Conservation (phyloP, 2,797 vertebrate genomes). For the Numenius phaeopus region DNA sequence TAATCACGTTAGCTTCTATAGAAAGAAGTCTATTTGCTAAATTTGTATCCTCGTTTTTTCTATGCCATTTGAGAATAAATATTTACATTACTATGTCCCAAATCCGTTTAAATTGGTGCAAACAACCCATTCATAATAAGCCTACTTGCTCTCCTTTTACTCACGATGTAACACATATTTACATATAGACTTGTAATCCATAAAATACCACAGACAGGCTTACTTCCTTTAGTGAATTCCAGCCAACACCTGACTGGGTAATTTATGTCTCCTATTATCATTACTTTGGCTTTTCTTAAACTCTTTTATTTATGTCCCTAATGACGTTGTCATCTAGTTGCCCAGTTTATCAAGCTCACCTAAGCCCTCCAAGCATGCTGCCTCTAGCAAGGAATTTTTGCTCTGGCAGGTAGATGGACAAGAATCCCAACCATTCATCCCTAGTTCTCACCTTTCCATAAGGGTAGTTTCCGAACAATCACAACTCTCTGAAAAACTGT, state of each 20-base stretch:
- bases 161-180: not conserved
- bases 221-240: not conserved
- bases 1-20: not conserved
- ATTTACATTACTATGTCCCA: not conserved
- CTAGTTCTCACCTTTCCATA: not conserved
- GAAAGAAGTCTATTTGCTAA: not conserved
- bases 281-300: not conserved
- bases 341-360: not conserved
- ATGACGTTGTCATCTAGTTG: not conserved
- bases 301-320: not conserved
- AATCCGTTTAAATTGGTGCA: not conserved
- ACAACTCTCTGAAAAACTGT: not conserved
- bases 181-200: not conserved
- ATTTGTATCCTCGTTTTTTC: not conserved
- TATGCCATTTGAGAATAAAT: not conserved
- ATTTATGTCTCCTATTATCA: conserved; percentile 19
- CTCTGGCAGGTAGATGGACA: not conserved
- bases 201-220: not conserved
- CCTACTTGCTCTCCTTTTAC: not conserved
- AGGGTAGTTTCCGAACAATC: not conserved
- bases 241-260: not conserved
- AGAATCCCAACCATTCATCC: not conserved
- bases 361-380: not conserved
- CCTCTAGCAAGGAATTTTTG: conserved; percentile 2
- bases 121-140: not conserved